phyloP scores from a whole-genome alignment of 2,113 vertebrate species.

The Pterophyllum scalare region DNA sequence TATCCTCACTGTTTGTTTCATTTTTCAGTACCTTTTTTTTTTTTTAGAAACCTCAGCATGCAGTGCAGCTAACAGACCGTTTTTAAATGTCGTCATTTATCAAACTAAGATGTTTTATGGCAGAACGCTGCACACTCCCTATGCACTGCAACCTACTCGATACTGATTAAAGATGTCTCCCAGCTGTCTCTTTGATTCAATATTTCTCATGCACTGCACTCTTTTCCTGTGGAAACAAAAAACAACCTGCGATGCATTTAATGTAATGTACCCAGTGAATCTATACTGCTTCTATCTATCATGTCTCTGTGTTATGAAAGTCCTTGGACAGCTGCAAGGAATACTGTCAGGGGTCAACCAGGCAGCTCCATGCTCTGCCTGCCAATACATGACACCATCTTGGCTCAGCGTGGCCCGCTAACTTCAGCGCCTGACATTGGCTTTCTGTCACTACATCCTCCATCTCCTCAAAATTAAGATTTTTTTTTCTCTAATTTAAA shows the following conservation, averaged over 20 bases:
- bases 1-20: not conserved
- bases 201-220: not conserved
- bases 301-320: constrained; percentile 42
- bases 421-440: constrained; percentile 27
- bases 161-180: not conserved
- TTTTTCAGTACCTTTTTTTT: not conserved
- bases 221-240: not conserved
- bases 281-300: constrained; percentile 23
- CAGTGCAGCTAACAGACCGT: not conserved
- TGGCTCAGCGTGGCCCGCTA: constrained; percentile 39
- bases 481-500: constrained; percentile 17
- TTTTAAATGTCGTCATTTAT: not conserved
- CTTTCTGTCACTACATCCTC: constrained; percentile 18
- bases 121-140: not conserved
- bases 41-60: not conserved
- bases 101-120: not conserved
- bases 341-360: constrained; percentile 43
- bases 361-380: constrained; percentile 25
- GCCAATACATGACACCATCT: constrained; percentile 64
- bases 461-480: constrained; percentile 20
- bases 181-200: not conserved
- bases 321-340: constrained; percentile 43
- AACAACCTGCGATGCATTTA: not conserved
- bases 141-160: not conserved
- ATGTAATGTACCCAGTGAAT: constrained; percentile 18